These are phyloP conservation scores for Chascanopsetta lugubris DNA, from an alignment of 2,113 vertebrate species.

Conservation along the genomic window DNA sequence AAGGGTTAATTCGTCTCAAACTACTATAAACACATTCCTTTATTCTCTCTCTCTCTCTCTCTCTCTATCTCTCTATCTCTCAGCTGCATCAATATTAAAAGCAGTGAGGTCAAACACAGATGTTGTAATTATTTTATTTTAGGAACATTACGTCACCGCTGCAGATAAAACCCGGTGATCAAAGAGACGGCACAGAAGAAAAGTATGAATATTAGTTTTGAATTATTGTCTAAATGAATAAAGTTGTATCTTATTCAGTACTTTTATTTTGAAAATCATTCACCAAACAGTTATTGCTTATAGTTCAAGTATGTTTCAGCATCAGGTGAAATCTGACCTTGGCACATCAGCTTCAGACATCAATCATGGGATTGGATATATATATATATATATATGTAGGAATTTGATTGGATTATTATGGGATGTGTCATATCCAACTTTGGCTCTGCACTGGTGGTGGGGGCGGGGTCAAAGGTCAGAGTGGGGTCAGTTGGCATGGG, in stretches of 20 bases:
- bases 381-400: not conserved
- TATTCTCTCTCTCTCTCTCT: not conserved
- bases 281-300: too few species aligned
- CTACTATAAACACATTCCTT: too few species aligned
- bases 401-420: not conserved
- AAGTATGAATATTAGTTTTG: too few species aligned
- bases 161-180: not conserved
- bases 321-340: not conserved
- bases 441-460: not conserved
- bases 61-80: not conserved
- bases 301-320: too few species aligned
- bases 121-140: not conserved
- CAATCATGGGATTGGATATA: not conserved
- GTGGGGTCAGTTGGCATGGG: constrained; percentile 5
- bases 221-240: too few species aligned
- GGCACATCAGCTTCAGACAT: too few species aligned
- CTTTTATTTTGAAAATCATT: too few species aligned
- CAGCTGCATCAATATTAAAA: not conserved
- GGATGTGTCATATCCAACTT: not conserved
- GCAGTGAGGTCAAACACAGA: not conserved
- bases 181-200: not conserved
- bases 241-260: too few species aligned
- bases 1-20: too few species aligned
- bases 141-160: not conserved
- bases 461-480: constrained; percentile 42